A percentile compares a stretch with the other conserved stretches of the same genome.
phyloP scores from a whole-genome alignment of 2,797 vertebrate species.

The Erethizon dorsatum region DNA sequence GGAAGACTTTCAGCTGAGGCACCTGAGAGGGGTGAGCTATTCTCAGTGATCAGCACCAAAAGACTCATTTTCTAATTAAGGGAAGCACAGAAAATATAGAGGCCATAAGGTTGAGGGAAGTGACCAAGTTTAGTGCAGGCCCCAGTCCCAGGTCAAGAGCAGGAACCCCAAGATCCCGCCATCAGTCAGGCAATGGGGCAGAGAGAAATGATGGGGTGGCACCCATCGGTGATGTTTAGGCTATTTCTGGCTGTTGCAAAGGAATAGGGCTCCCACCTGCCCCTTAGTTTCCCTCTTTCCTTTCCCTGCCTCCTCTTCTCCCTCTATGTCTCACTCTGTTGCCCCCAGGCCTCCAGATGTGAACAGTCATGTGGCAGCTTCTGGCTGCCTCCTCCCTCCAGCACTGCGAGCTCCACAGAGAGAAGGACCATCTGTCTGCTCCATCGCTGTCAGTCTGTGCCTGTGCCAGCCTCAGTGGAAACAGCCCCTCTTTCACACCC shows the following conservation, averaged over 20 bases:
- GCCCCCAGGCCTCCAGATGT: constrained; percentile 63
- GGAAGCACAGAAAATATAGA: neutral
- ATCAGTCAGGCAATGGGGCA: neutral
- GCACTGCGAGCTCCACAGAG: neutral
- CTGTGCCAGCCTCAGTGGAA: neutral
- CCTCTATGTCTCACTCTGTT: neutral
- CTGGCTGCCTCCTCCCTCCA: neutral
- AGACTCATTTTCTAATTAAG: neutral
- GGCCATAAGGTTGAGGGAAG: neutral
- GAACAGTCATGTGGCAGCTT: neutral
- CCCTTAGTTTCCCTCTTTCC: neutral
- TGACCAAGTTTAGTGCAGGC: neutral
- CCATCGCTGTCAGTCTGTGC: neutral
- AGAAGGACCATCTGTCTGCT: constrained; percentile 52
- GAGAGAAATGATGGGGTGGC: neutral
- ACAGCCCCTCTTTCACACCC: neutral
- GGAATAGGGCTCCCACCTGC: neutral
- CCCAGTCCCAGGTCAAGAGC: neutral
- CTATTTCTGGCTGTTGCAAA: neutral
- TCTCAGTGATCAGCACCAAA: neutral
- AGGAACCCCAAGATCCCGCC: neutral
- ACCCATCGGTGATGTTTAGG: neutral
- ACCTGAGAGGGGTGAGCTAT: neutral
- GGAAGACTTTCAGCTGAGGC: neutral
- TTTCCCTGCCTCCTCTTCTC: neutral